Percentiles rank a stretch among this genome's conserved stretches.
phyloP scores from a whole-genome alignment of 2,888 invertebrate species.

The Theretra japonica region DNA sequence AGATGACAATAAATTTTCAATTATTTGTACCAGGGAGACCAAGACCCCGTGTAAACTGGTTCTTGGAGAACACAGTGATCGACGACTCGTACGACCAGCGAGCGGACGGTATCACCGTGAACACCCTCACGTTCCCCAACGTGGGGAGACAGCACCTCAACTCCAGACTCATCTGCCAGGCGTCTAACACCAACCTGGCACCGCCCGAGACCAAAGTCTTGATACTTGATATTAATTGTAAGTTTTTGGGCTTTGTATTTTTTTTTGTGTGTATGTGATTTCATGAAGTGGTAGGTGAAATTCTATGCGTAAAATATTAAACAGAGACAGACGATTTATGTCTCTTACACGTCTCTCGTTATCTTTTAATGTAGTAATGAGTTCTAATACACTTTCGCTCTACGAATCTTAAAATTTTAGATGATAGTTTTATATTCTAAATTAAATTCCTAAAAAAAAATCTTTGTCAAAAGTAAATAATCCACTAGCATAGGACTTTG shows the following conservation, averaged over 20 bases:
- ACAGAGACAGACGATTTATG: neutral
- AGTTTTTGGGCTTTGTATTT: conserved; percentile 80
- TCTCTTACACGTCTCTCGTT: no score
- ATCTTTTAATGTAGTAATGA: no score
- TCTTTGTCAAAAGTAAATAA: no score
- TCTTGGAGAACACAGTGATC: conserved; percentile 92
- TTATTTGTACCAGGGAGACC: conserved; percentile 86
- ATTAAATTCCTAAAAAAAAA: no score
- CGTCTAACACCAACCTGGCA: conserved; percentile 93
- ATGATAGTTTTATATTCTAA: no score
- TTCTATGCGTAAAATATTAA: neutral
- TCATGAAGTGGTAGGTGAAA: no score
- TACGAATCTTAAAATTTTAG: no score
- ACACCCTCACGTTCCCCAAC: conserved; percentile 91
- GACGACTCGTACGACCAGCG: conserved; percentile 92
- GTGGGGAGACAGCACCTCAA: conserved; percentile 93
- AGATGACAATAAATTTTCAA: no score
- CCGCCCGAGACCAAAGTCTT: conserved; percentile 91
- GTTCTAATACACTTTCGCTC: no score
- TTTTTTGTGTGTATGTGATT: no score
- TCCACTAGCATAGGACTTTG: no score
- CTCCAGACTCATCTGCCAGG: conserved; percentile 93
- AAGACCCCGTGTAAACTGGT: conserved; percentile 92
- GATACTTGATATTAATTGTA: conserved; percentile 93
- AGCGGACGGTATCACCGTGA: conserved; percentile 89